phyloP scores from a whole-genome alignment of 2,113 vertebrate species.

The Campylomormyrus tamandua region DNA sequence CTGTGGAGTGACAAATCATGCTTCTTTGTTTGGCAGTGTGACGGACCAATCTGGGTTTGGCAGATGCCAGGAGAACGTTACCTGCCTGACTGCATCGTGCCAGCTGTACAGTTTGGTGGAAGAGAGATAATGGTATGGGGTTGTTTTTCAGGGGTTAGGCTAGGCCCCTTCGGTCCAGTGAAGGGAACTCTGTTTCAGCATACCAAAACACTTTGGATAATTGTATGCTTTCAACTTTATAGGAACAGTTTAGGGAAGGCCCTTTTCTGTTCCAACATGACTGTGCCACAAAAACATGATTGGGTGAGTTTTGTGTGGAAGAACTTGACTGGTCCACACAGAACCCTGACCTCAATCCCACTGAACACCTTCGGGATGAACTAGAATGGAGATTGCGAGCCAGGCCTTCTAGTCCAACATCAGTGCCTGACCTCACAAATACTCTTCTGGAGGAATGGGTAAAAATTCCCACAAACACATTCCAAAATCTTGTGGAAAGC shows the following conservation, averaged over 20 bases:
- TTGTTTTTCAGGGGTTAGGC: neutral
- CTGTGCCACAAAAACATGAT: no score
- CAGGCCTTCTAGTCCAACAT: no score
- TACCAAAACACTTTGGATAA: neutral
- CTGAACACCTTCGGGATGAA: no score
- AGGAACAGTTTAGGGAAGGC: no score
- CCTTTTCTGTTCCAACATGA: no score
- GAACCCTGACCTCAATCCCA: neutral
- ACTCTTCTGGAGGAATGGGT: no score
- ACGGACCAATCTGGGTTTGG: no score
- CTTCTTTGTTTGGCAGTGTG: neutral
- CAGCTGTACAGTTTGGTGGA: neutral
- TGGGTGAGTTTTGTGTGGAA: no score
- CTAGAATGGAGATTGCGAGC: no score
- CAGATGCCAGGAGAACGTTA: neutral
- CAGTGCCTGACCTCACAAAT: no score
- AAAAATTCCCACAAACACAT: neutral
- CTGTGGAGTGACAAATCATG: neutral
- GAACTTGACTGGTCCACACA: neutral
- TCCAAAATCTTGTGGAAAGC: neutral
- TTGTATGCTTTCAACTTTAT: neutral
- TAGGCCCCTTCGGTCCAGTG: neutral
- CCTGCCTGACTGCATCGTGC: neutral
- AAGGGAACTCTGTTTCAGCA: neutral
- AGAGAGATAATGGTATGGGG: neutral